Evolutionary conservation across 53 echinoderm and acorn worm genomes (phyloP).

Genomic region (Antedon mediterranea): DNA sequence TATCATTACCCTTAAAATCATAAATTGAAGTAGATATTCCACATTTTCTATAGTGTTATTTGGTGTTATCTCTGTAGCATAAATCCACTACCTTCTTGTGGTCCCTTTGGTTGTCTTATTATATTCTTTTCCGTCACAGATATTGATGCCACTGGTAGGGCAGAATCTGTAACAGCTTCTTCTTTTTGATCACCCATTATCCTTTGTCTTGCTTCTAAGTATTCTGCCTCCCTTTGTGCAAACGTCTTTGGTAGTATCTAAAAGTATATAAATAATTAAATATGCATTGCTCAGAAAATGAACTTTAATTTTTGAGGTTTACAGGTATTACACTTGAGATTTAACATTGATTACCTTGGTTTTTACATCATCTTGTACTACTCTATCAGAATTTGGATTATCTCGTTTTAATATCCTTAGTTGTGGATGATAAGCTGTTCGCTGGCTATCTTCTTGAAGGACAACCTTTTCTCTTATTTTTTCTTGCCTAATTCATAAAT

Average conservation of each 20-base stretch:
- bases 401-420: constrained; percentile 63
- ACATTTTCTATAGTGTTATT: background rate
- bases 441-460: constrained; percentile 46
- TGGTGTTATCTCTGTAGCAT: background rate
- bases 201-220: constrained; percentile 65
- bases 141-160: background rate
- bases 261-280: no score
- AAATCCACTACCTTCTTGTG: background rate
- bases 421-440: constrained; percentile 79
- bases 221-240: constrained; percentile 84
- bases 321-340: no score
- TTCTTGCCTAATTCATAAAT: constrained; percentile 14
- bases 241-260: constrained; percentile 64
- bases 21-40: background rate
- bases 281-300: no score
- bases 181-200: constrained; percentile 27
- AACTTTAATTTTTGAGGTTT: no score
- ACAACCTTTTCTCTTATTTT: background rate
- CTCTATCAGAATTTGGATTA: background rate
- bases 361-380: background rate
- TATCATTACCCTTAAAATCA: background rate
- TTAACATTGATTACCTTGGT: background rate
- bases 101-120: background rate
- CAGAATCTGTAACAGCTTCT: background rate
- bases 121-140: background rate